Evolutionary conservation across 2,888 invertebrate genomes (phyloP), one percentile per base, ranked within the genome.

Genomic region (Geophilus truncorum): DNA sequence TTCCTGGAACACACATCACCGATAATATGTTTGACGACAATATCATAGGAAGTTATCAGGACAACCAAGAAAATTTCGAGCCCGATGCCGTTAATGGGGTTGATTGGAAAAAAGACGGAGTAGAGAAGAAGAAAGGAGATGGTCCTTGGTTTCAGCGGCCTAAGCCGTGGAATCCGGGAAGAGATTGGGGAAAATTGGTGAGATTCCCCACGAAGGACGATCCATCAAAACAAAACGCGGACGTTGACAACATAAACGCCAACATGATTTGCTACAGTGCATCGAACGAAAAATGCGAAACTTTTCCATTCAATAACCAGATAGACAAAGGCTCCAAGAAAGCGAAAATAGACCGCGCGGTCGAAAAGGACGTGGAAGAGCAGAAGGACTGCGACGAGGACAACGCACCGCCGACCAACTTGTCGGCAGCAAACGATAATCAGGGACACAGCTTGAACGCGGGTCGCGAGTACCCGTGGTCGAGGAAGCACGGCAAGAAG

Each of bases 21-120:
- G 85, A 89, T 86, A 87, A 90, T 87, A 85, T 89, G 87, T 84
- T 86, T 81, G 87, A 86, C 77, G 84, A 84, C 79, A 84, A 84
- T 80, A 83, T 84, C 76, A 84, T 84, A 82, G 84, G 83, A 12
- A 86, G 85, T 86, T 82, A 81, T 51, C 89, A 87, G 83, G 89
- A 91, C 86, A 92, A 92, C 85, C 91, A 92, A 86, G 92, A 92
- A 84, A 92, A 92, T 84, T 91, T 92, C 82, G 91, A 92, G 84
- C 91, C 91, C 3, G 91, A 91, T 84, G 91, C 91, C 85, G 89
- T 90, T 84, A 87, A 86, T 81, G 82, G 51, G 18, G 70, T 62
- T 3, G 80, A 70, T 25, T 25, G 78, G 0, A 78, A 78, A 78
- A 81, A 86, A 78, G 83, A 85, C 70, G n/a, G n/a, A n/a, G n/a